Base-by-base conservation (phyloP, 2,113 vertebrate genomes). In the Rana temporaria region DNA sequence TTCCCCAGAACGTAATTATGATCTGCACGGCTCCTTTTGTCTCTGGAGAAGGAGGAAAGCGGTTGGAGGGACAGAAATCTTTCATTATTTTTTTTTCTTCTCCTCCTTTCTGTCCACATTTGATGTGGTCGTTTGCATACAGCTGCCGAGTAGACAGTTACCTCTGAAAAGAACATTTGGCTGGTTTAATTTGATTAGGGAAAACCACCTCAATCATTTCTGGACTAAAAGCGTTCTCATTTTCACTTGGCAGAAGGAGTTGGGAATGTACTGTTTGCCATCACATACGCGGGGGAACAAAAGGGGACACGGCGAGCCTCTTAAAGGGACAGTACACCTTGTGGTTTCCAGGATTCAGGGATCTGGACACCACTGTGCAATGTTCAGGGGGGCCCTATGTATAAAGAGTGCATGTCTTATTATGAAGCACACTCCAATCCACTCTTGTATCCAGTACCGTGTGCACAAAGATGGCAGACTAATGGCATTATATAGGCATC, bases 141-240 rank as follows among this genome's bases (percentile, higher is more conserved):
- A 95, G 91, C 94, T 95, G 95, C 92, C 91, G 90, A 88, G 91
- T 96, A 94, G 92, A 93, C 92, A 93, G 94, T 95, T 95, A 93
- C 89, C 90, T 94, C 92, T 94, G 90, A 95, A 95, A 94, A 91
- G 93, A 93, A 92, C 91, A 92, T 92, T 94, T 93, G 92, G 92
- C 93, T 85, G 89, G 84, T 93, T 91, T 94, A 94, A 94, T 95
- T 91, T 95, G 88, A 93, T 94, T 91, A 92, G 90, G 91, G 90
- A 93, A 93, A 92, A 92, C 92, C 92, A 91, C 94, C 93, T 97
- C 94, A 95, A 90, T 92, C 91, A 90, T 93, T 92, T 93, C 91
- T 92, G 89, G 86, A 89, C 90, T 92, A 93, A 93, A 92, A 93
- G 91, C 85, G 87, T 93, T 94, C 93, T 96, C 93, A 93, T 95